phyloP scores from a whole-genome alignment of 2,797 vertebrate genomes.

The Nyctalus aviator region DNA sequence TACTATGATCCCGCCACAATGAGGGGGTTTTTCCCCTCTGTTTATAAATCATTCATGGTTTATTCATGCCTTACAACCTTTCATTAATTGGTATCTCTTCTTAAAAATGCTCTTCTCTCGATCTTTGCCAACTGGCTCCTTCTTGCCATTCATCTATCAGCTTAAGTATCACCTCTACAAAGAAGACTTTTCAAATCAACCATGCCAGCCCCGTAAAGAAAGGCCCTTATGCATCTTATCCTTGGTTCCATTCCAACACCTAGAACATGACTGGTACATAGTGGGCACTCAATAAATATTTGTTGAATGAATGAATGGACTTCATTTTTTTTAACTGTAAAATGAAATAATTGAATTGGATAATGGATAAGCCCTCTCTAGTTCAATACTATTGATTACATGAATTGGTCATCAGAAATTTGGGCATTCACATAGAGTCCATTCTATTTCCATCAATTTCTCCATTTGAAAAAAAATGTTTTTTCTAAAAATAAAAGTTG shows the following conservation, averaged over 20 bases:
- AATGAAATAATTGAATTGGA: neutral
- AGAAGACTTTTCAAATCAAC: conserved; percentile 21
- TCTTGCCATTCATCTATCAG: neutral
- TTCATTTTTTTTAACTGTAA: neutral
- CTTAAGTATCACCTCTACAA: neutral
- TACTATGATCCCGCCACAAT: neutral
- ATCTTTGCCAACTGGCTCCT: neutral
- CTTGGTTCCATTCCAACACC: neutral
- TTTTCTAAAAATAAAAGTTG: conserved; percentile 1
- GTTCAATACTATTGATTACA: neutral
- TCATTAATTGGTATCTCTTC: neutral
- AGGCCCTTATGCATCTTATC: neutral
- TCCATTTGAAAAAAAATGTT: conserved; percentile 30
- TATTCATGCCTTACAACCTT: conserved; percentile 3
- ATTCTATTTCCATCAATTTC: neutral
- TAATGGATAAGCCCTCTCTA: neutral
- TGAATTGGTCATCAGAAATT: neutral
- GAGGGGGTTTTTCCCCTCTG: neutral
- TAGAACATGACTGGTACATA: neutral
- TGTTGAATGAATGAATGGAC: neutral
- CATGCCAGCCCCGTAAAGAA: neutral
- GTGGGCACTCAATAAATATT: neutral
- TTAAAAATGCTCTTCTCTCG: neutral
- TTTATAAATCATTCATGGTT: conserved; percentile 3
- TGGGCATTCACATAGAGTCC: neutral